A percentile compares a stretch with the other conserved stretches of the same genome.
Conservation (phyloP, 1,140 invertebrate genomes). For the Acromyrmex charruanus region DNA sequence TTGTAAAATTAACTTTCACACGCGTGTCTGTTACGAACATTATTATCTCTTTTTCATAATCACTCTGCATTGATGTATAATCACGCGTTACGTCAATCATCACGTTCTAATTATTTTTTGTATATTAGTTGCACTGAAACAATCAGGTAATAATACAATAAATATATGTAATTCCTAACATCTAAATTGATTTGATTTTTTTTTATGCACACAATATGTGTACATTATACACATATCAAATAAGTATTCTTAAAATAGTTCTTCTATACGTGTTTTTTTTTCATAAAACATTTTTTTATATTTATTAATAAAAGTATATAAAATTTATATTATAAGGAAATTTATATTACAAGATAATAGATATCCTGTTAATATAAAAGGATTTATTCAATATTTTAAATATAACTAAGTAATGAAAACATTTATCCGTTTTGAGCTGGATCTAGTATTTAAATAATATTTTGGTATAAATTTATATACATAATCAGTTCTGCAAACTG, state of each 20-base stretch:
- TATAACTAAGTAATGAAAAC: no score
- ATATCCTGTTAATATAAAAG: neutral
- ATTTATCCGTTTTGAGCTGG: no score
- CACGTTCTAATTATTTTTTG: neutral
- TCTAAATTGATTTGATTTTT: neutral
- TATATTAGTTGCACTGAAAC: neutral
- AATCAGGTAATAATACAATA: neutral
- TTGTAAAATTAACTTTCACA: slow-evolving; percentile 54
- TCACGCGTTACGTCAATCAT: neutral
- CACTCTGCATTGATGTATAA: neutral
- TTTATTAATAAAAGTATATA: slow-evolving; percentile 1
- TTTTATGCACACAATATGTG: neutral
- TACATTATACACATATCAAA: neutral
- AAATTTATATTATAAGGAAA: slow-evolving; percentile 1
- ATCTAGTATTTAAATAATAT: no score
- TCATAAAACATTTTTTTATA: neutral
- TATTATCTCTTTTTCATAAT: slow-evolving; percentile 18
- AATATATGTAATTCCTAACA: neutral
- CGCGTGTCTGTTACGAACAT: neutral
- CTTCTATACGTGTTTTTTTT: neutral
- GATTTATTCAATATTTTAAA: neutral
- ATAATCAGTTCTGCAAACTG: no score
- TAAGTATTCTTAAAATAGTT: neutral
- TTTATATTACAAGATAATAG: neutral
- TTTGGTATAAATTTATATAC: no score